A percentile compares a stretch with the other conserved stretches of the same genome.
phyloP scores from a whole-genome alignment of 2,113 vertebrate species.

The Dascyllus trimaculatus region DNA sequence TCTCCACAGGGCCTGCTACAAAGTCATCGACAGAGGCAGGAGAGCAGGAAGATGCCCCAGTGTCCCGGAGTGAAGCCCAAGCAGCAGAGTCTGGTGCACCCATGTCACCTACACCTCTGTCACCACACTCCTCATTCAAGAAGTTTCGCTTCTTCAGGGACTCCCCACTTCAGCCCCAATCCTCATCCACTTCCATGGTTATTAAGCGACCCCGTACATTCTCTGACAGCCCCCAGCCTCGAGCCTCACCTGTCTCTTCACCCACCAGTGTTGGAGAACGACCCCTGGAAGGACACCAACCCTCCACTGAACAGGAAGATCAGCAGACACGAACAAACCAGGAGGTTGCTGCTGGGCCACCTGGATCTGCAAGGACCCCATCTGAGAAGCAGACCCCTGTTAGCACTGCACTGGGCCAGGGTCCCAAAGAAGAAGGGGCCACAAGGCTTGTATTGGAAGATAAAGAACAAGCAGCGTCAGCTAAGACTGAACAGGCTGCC shows the following conservation, averaged over 20 bases:
- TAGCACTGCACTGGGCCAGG: background rate
- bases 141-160: slow-evolving; percentile 83
- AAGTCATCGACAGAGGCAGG: slow-evolving; percentile 58
- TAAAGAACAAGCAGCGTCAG: slow-evolving; percentile 25
- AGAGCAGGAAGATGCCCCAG: slow-evolving; percentile 59
- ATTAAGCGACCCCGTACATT: slow-evolving; percentile 80
- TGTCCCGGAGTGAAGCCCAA: slow-evolving; percentile 49
- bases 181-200: slow-evolving; percentile 60
- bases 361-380: slow-evolving; percentile 28
- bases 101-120: slow-evolving; percentile 59
- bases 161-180: slow-evolving; percentile 63
- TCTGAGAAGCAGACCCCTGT: slow-evolving; percentile 37
- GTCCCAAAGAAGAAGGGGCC: slow-evolving; percentile 40
- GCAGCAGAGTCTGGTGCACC: slow-evolving; percentile 51
- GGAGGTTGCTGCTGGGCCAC: slow-evolving; percentile 24
- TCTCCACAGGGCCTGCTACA: slow-evolving; percentile 60
- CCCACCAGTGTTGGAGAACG: slow-evolving; percentile 20
- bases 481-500: slow-evolving; percentile 26
- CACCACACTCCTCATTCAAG: slow-evolving; percentile 80
- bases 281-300: slow-evolving; percentile 29
- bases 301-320: slow-evolving; percentile 40
- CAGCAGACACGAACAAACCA: slow-evolving; percentile 44
- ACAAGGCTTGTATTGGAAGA: slow-evolving; percentile 19
- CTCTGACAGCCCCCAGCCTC: slow-evolving; percentile 75
- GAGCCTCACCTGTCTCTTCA: slow-evolving; percentile 26